Percentiles rank a stretch among this genome's conserved stretches.
Conservation (phyloP, 2,888 invertebrate genomes). For the Morpho achilles region DNA sequence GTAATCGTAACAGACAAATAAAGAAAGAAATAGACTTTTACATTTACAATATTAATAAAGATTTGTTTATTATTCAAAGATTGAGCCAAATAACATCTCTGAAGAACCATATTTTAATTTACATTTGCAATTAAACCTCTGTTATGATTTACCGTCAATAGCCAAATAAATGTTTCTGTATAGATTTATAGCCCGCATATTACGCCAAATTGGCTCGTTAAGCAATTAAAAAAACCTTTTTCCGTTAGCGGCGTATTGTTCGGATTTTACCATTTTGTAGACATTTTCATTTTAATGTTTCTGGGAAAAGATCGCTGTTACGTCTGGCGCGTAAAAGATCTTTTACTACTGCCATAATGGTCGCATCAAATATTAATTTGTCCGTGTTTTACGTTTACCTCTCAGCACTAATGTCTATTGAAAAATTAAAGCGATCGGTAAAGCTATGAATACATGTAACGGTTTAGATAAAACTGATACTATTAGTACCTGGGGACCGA, state of each 20-base stretch:
- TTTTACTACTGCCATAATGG: conserved; percentile 9
- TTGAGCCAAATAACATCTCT: no score
- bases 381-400: no score
- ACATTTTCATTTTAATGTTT: conserved; percentile 8
- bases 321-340: conserved; percentile 6
- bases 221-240: conserved; percentile 11
- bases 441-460: no score
- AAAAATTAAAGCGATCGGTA: no score
- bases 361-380: conserved; percentile 7
- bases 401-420: no score
- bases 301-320: neutral
- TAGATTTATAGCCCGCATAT: conserved; percentile 8
- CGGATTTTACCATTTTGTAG: conserved; percentile 9
- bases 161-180: conserved; percentile 1
- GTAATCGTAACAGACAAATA: no score
- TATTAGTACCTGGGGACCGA: no score
- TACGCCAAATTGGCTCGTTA: conserved; percentile 6
- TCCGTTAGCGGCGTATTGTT: conserved; percentile 9
- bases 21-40: no score
- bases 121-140: neutral
- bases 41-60: no score
- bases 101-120: no score
- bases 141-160: conserved; percentile 3
- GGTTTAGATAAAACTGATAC: no score
- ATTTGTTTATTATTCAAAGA: no score